These are phyloP conservation scores for Macaria notata DNA, from an alignment of 2,888 invertebrate species.

Conservation along the genomic window DNA sequence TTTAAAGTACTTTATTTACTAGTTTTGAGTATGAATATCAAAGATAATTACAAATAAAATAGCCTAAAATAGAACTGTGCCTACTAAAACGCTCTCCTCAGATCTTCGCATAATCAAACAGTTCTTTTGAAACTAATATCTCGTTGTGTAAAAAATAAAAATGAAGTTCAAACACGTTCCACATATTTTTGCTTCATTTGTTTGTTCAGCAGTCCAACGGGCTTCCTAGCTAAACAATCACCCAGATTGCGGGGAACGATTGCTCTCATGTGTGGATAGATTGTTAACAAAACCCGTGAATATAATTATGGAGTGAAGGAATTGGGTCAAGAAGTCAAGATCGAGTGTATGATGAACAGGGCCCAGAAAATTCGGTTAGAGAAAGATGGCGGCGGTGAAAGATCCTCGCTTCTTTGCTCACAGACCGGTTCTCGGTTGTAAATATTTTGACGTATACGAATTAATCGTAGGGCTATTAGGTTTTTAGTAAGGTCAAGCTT, in stretches of 20 bases:
- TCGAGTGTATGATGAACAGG: not conserved
- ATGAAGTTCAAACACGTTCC: conserved; percentile 3
- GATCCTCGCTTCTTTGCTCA: no score
- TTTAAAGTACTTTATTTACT: no score
- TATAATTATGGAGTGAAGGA: not conserved
- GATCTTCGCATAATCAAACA: not conserved
- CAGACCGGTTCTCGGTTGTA: no score
- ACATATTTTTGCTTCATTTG: conserved; percentile 1
- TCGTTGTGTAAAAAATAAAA: not conserved
- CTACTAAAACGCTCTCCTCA: not conserved
- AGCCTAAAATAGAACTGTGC: no score
- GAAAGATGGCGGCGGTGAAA: no score
- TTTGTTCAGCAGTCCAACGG: conserved; percentile 6
- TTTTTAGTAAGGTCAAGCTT: no score
- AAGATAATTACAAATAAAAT: no score
- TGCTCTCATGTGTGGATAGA: not conserved
- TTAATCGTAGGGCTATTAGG: no score
- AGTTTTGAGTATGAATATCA: no score
- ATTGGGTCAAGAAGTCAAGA: not conserved
- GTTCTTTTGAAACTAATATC: no score
- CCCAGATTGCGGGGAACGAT: not conserved
- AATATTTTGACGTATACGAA: no score
- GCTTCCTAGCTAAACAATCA: conserved; percentile 5
- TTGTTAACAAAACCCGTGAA: not conserved
- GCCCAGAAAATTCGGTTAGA: no score